A percentile compares a stretch with the other conserved stretches of the same genome.
Evolutionary conservation across 2,888 invertebrate genomes (phyloP).

Genomic region (Petrophora chlorosata): DNA sequence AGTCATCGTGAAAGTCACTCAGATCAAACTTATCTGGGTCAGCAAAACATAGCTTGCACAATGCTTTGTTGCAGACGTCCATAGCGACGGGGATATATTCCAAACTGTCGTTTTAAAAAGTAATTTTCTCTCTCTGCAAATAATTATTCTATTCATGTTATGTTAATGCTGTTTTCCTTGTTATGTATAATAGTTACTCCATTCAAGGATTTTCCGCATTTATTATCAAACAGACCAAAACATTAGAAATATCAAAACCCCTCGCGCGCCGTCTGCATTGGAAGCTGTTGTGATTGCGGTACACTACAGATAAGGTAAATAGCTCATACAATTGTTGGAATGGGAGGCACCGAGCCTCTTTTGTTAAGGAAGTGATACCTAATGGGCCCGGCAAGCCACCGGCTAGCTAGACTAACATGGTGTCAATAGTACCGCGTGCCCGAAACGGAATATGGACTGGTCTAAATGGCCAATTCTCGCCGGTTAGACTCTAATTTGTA

Average conservation of each 20-base stretch:
- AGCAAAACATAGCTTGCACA: too few species aligned
- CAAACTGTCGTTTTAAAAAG: too few species aligned
- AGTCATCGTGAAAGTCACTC: too few species aligned
- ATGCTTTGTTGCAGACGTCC: too few species aligned
- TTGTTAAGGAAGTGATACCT: slow-evolving; percentile 79
- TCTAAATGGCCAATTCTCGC: slow-evolving; percentile 49
- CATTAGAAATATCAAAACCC: slow-evolving; percentile 51
- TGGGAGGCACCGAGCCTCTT: slow-evolving; percentile 74
- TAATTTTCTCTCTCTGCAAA: too few species aligned
- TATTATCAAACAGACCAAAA: slow-evolving; percentile 5
- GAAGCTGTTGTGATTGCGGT: slow-evolving; percentile 75
- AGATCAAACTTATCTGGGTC: too few species aligned
- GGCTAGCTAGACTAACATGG: slow-evolving; percentile 77
- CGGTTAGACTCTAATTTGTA: slow-evolving; percentile 58
- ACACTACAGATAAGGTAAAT: slow-evolving; percentile 81
- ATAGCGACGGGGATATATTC: too few species aligned
- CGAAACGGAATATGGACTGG: slow-evolving; percentile 35
- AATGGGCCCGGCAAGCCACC: slow-evolving; percentile 71
- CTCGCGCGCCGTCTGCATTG: slow-evolving; percentile 43
- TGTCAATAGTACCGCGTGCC: slow-evolving; percentile 67
- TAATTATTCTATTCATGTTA: too few species aligned
- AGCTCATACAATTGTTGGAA: slow-evolving; percentile 83
- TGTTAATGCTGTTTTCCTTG: too few species aligned
- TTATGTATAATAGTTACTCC: too few species aligned
- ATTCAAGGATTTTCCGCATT: too few species aligned